Base-by-base conservation (phyloP, 35 echinoderm and acorn worm species). In the Ophiothrix spiculata region DNA sequence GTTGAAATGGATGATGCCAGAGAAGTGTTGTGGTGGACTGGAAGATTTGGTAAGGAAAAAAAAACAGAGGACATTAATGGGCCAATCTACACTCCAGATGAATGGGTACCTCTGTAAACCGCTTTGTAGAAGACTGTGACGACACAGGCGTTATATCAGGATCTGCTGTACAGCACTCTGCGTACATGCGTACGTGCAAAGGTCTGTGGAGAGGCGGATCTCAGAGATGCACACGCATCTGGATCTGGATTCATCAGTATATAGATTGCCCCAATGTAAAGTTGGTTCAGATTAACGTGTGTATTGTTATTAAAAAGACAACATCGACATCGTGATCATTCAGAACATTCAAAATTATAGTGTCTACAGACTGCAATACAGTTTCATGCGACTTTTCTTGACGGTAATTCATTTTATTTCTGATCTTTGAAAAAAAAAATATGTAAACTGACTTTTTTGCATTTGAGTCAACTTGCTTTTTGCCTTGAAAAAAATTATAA, bases 21-120 rank as follows among this genome's bases (percentile, higher is more conserved):
- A 35, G 35, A 84, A 84, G 63, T 90, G 38, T 25, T 35, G n/a
- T 38, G 73, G 56, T 33, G 88, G 88, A n/a, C 88, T 90, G 42
- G 31, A 56, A 34, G 56, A 80, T 34, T 56, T 38, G 35, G 32
- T 19, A 33, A n/a, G 40, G 31, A 0, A 13, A 11, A 83, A 33
- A 31, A 33, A 0, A 19, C 23, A 0, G 40, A 38, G 23, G 56
- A 0, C n/a, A 16, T 0, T 31, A 0, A 49, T 63, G 3, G 0
- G 37, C 39, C 13, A 84, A 33, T 64, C 32, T 54, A 36, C 33
- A 84, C 35, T 64, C n/a, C 21, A 19, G 11, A 1, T 19, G 28
- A 25, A 36, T 75, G 40, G 12, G 49, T 39, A 32, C 31, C 82
- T 69, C 0, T 0, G n/a, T n/a, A n/a, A n/a, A n/a, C n/a, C n/a